Percentiles rank a stretch among this genome's conserved stretches.
phyloP scores from a whole-genome alignment of 2,888 invertebrate genomes.

The Eupithecia inturbata region DNA sequence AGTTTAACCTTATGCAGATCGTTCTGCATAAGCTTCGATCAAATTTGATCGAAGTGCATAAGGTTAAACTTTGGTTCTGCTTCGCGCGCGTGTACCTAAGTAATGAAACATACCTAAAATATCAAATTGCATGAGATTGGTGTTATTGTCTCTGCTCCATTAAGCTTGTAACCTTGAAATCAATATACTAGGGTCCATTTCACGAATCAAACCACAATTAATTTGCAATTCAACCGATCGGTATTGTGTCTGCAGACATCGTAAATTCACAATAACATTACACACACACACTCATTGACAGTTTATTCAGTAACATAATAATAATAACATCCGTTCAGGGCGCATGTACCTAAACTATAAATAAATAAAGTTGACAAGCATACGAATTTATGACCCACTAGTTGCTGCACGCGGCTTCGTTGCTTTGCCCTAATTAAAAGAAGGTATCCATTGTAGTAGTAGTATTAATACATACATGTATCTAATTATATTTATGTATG shows the following conservation, averaged over 20 bases:
- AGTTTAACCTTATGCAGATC: background rate
- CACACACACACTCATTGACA: too few relatives aligned
- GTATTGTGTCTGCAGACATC: background rate
- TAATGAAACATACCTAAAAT: too few relatives aligned
- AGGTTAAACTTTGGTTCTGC: too few relatives aligned
- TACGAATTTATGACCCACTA: background rate
- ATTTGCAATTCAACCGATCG: background rate
- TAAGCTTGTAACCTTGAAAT: slow-evolving; percentile 30
- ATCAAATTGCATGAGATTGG: slow-evolving; percentile 33
- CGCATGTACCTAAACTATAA: background rate
- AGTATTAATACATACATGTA: too few relatives aligned
- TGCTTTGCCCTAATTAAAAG: background rate
- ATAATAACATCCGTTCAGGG: background rate
- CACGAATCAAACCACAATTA: background rate
- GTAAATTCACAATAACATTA: background rate
- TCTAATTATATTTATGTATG: background rate
- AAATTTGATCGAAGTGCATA: too few relatives aligned
- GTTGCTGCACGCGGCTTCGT: background rate
- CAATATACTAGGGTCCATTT: slow-evolving; percentile 15
- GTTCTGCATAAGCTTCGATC: too few relatives aligned
- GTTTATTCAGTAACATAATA: background rate
- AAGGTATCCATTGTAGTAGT: background rate
- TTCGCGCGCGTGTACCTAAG: too few relatives aligned
- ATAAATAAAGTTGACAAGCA: background rate
- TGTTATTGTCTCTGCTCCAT: slow-evolving; percentile 20